A percentile compares a stretch with the other conserved stretches of the same genome.
phyloP scores from a whole-genome alignment of 2,113 vertebrate species.

The Scortum barcoo region DNA sequence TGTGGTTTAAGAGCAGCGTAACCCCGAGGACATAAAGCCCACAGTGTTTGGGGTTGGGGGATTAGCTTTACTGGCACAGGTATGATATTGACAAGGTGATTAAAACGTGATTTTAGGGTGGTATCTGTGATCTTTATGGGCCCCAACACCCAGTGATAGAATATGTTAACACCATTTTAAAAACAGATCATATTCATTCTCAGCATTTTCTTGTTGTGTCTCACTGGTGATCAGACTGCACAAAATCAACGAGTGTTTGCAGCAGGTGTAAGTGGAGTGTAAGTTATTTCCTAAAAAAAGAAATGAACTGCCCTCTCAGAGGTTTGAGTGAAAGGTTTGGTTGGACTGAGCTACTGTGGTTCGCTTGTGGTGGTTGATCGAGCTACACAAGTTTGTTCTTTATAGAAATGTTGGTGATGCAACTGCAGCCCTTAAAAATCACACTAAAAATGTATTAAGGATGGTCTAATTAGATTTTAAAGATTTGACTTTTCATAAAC shows the following conservation, averaged over 20 bases:
- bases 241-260: not conserved
- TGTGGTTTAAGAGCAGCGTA: not conserved
- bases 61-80: constrained; percentile 5
- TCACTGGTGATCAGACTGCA: not conserved
- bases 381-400: not conserved
- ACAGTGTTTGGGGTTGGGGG: constrained; percentile 2
- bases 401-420: not conserved
- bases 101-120: not conserved
- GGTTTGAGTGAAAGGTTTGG: not conserved
- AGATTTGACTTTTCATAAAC: not conserved
- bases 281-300: not conserved
- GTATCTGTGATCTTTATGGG: not conserved
- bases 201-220: not conserved
- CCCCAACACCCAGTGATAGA: not conserved
- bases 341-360: not conserved
- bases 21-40: not conserved
- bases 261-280: not conserved
- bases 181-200: not conserved
- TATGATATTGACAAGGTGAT: not conserved
- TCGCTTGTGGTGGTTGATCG: not conserved
- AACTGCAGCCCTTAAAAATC: not conserved
- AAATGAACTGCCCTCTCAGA: not conserved
- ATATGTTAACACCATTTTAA: not conserved
- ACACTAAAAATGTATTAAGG: not conserved
- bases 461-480: no score